Base-by-base conservation (phyloP, 64 coral and sea anemone genomes). In the Montipora efflorescens region DNA sequence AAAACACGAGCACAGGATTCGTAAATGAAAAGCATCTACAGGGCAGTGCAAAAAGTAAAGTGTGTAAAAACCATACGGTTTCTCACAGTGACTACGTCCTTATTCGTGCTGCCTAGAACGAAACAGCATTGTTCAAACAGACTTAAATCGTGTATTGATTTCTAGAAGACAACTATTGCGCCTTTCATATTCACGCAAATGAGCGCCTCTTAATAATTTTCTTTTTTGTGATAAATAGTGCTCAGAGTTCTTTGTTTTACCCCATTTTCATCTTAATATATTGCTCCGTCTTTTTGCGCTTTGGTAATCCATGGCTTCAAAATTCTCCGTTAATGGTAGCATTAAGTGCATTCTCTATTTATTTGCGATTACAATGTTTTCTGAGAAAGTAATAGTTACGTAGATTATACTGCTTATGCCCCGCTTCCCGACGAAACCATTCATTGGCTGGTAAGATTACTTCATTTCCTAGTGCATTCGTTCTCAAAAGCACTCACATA, bases 281-380 rank as follows among this genome's bases (percentile, higher is more conserved):
- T 79, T 79, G 15, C 77, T 79, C 14, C 16, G 43, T 59, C 58
- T 23, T 6, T 45, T 15, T 64, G 14, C 25, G 58, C 21, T 64
- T 66, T 14, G 58, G 57, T 82, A 82, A 82, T 82, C 61, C 8
- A 64, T 59, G 46, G 51, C 36, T 36, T 36, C 36, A 81, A 81
- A 61, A 28, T 64, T 62, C 21, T 44, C 21, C 58, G 28, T 66
- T 82, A 82, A 82, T 82, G 55, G 80, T 21, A 46, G 80, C 20
- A 82, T 66, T 18, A 45, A 82, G 25, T 44, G 15, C 28, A 45
- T 82, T 82, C 80, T 64, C 80, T 82, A 45, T 82, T 82, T 62
- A 55, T 62, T 61, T 82, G 80, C 64, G 19, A 61, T 62, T 66
- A 82, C 53, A 23, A 82, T 82, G 80, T 82, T 71, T 64, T 64